Conservation (phyloP, 1,140 invertebrate species). For the Chymomyza costata region DNA sequence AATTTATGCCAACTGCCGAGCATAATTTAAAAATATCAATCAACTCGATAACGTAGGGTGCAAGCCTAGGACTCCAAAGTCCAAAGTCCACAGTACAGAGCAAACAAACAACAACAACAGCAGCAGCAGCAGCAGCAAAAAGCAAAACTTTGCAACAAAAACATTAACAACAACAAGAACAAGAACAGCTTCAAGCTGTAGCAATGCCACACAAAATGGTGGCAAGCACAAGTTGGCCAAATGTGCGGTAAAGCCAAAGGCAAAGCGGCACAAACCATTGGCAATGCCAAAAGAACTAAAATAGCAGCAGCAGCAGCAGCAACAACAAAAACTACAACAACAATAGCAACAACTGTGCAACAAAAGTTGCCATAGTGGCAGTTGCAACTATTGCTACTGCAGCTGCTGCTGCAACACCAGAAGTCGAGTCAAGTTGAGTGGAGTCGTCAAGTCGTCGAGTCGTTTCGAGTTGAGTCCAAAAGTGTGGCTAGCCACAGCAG, state of each 20-base stretch:
- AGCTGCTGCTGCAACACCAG: constrained; percentile 14
- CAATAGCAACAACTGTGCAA: constrained; percentile 1
- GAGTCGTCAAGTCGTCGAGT: constrained; percentile 11
- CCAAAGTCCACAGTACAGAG: constrained; percentile 9
- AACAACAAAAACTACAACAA: neutral
- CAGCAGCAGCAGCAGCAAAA: neutral
- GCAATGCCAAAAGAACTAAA: constrained; percentile 4
- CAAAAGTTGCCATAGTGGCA: constrained; percentile 41
- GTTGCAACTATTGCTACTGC: neutral
- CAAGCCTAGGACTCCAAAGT: too few relatives aligned
- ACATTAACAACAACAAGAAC: constrained; percentile 37
- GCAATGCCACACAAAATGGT: constrained; percentile 22
- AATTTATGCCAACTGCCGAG: constrained; percentile 70
- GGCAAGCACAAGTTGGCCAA: too few relatives aligned
- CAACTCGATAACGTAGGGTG: constrained; percentile 66
- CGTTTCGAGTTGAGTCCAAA: neutral
- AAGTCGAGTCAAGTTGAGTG: constrained; percentile 18
- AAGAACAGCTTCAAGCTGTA: constrained; percentile 22
- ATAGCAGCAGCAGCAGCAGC: neutral
- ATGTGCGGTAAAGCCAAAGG: too few relatives aligned
- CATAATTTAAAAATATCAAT: constrained; percentile 73
- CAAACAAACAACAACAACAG: neutral
- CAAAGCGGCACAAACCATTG: too few relatives aligned
- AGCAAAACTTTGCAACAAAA: constrained; percentile 5
- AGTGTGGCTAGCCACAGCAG: neutral